phyloP scores from a whole-genome alignment of 2,888 invertebrate genomes.

The Lycocerus yunnanus region DNA sequence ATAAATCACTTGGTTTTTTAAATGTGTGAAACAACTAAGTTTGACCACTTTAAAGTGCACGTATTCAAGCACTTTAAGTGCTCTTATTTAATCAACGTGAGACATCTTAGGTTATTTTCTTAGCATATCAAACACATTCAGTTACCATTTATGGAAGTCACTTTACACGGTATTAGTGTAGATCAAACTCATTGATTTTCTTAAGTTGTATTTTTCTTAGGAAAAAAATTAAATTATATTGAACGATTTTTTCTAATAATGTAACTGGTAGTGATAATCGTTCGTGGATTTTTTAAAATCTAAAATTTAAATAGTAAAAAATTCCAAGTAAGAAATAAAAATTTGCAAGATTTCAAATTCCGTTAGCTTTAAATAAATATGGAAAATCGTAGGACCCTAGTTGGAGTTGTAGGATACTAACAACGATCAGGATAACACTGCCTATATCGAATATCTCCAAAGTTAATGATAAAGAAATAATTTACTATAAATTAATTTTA shows the following conservation, averaged over 20 bases:
- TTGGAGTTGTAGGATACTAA: too few species aligned
- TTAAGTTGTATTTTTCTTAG: background rate
- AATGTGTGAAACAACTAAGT: background rate
- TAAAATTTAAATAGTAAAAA: background rate
- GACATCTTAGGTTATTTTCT: slow-evolving; percentile 7
- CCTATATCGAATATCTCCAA: background rate
- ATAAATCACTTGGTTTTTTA: background rate
- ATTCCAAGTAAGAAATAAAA: background rate
- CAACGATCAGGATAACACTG: background rate
- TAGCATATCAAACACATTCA: slow-evolving; percentile 3
- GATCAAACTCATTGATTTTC: slow-evolving; percentile 6
- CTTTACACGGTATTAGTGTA: slow-evolving; percentile 3
- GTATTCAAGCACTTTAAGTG: slow-evolving; percentile 10
- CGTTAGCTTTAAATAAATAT: too few species aligned
- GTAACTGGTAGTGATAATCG: background rate
- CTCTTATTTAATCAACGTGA: slow-evolving; percentile 18
- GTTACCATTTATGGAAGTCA: slow-evolving; percentile 10
- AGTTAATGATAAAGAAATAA: background rate
- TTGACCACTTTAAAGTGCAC: background rate
- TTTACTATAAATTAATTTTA: background rate
- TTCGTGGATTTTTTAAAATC: background rate
- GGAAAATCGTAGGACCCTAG: too few species aligned
- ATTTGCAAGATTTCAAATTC: too few species aligned
- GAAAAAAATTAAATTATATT: background rate
- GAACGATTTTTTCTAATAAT: background rate